Conservation (phyloP, 2,797 vertebrate species). For the Masticophis lateralis region DNA sequence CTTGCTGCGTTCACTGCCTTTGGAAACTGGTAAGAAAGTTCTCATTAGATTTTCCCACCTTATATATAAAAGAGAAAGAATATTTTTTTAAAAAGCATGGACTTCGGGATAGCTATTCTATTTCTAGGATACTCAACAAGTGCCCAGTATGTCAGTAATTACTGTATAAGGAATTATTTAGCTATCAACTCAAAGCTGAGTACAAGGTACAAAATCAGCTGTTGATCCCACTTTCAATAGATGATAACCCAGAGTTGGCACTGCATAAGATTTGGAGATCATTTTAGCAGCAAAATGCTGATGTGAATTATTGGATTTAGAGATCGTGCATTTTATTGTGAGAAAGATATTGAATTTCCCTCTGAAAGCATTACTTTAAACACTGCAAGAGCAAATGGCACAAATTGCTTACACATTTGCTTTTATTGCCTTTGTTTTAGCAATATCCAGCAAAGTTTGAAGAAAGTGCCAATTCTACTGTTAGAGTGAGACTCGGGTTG, state of each 20-base stretch:
- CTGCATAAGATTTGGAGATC: not conserved
- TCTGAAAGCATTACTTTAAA: not conserved
- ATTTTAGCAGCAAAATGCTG: not conserved
- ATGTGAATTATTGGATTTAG: not conserved
- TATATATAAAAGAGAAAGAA: not conserved
- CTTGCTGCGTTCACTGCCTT: not conserved
- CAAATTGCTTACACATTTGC: not conserved
- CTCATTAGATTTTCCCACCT: not conserved
- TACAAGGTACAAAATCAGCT: not conserved
- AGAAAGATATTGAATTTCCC: not conserved
- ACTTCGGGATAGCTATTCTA: not conserved
- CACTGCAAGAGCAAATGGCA: not conserved
- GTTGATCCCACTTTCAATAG: not conserved
- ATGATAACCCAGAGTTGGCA: not conserved
- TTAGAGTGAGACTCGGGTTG: not conserved
- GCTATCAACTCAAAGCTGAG: not conserved
- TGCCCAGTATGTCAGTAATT: not conserved
- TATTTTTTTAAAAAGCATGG: not conserved
- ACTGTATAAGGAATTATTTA: not conserved
- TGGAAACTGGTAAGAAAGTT: not conserved
- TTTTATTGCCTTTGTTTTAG: not conserved
- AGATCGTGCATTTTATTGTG: not conserved
- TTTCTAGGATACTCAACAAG: not conserved
- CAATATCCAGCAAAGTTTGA: not conserved
- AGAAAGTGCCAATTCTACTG: not conserved